Evolutionary conservation across 2,888 invertebrate species (phyloP).

Genomic region (Rotaria socialis): DNA sequence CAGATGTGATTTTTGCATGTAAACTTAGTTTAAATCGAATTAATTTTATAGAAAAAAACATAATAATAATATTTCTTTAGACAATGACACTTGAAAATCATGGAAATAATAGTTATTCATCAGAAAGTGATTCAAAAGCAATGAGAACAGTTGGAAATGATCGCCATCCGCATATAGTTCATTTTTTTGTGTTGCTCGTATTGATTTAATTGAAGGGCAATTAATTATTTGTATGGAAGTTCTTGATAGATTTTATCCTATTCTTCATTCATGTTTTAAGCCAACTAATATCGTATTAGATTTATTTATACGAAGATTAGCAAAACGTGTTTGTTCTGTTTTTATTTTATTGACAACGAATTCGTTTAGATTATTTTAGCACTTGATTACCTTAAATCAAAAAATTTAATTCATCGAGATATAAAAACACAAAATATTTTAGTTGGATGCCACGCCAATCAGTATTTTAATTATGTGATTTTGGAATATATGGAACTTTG

Average conservation of each 20-base stretch:
- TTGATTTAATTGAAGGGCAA: background rate
- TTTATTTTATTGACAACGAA: background rate
- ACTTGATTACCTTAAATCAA: constrained; percentile 23
- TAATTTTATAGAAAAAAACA: too few species aligned
- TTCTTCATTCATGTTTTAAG: background rate
- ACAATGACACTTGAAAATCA: background rate
- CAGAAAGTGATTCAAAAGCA: constrained; percentile 22
- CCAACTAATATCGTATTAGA: background rate
- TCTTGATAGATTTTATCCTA: background rate
- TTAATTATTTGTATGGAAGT: constrained; percentile 7
- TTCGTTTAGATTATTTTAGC: constrained; percentile 2
- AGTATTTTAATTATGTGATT: constrained; percentile 25
- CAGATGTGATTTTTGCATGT: background rate
- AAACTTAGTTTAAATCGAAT: background rate
- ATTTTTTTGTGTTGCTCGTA: background rate
- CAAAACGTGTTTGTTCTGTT: background rate
- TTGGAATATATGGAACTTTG: background rate
- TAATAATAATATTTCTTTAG: background rate
- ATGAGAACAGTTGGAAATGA: background rate
- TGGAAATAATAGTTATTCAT: background rate
- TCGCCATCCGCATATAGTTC: background rate
- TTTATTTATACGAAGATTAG: background rate
- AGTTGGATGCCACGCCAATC: too few species aligned
- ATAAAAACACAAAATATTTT: background rate
- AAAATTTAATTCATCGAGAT: constrained; percentile 27